These are phyloP conservation scores for Lasiurus cinereus DNA, from an alignment of 2,113 vertebrate species.

Conservation along the genomic window DNA sequence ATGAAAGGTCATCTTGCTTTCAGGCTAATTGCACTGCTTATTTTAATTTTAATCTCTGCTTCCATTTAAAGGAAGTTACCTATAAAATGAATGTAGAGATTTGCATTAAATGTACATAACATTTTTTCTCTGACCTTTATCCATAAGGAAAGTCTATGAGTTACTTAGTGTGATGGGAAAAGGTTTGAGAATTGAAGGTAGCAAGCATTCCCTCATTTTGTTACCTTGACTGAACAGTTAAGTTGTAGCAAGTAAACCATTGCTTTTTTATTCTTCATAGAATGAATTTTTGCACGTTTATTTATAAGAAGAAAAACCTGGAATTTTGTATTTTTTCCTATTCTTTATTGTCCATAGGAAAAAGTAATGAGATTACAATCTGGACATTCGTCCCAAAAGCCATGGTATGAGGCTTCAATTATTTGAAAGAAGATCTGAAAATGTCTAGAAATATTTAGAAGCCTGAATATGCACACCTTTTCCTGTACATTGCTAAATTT, in stretches of 20 bases:
- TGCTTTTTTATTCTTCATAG: neutral
- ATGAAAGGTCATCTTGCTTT: constrained; percentile 83
- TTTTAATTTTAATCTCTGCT: constrained; percentile 80
- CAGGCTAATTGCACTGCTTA: constrained; percentile 65
- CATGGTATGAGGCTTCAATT: neutral
- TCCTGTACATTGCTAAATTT: neutral
- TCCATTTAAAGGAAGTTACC: constrained; percentile 61
- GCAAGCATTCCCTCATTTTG: constrained; percentile 42
- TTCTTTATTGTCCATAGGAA: neutral
- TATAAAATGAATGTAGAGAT: constrained; percentile 62
- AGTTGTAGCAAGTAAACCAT: constrained; percentile 1
- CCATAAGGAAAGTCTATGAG: constrained; percentile 39
- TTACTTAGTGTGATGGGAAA: constrained; percentile 47
- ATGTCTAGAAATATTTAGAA: neutral
- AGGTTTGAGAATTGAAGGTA: constrained; percentile 39
- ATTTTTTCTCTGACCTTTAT: constrained; percentile 74
- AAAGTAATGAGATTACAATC: neutral
- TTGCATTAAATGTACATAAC: constrained; percentile 60
- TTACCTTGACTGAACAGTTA: constrained; percentile 1
- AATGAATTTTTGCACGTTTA: neutral
- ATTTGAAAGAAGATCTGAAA: neutral
- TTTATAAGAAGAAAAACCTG: neutral
- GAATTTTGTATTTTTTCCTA: neutral
- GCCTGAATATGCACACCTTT: neutral
- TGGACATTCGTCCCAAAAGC: neutral